Evolutionary conservation across 2,888 invertebrate genomes (phyloP), one percentile per base, ranked within the genome.

Genomic region (Norana najaformis): DNA sequence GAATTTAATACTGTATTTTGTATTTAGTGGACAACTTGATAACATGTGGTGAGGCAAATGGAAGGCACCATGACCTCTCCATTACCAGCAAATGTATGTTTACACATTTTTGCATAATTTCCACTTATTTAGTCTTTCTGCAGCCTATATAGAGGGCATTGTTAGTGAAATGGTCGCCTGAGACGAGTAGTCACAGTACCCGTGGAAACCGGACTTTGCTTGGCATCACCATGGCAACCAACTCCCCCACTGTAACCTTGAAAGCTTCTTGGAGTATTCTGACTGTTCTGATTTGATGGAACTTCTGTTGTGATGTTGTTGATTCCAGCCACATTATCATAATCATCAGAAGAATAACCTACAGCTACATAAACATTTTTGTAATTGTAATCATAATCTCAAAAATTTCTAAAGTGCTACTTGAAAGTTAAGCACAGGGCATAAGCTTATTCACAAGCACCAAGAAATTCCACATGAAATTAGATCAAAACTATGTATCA

Each of bases 291-390:
- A 69, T n/a, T 69, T 69, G 69, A 69, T 69, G 3, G 69, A 69
- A 69, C 69, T 69, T 69, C n/a, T 69, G 69, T 69, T 69, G 69
- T n/a, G 30, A 69, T 13, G n/a, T 69, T 69, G 69, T 69, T 69
- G 69, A 69, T 69, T n/a, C 69, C 69, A 69, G 69, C n/a, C n/a
- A 69, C 69, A 69, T 69, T 69, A 69, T 69, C 69, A 69, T 69
- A 69, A 69, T 69, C 69, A 69, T 69, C 69, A 69, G 0, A 30
- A n/a, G 69, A 69, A 69, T n/a, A n/a, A 69, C 69, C 69, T 69
- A 69, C 69, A 69, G 69, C 69, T 69, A n/a, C 30, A 69, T n/a
- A 69, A 69, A 69, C 69, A 69, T n/a, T 11, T n/a, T 69, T n/a
- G n/a, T 16, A n/a, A 69, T 69, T n/a, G n/a, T 69, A 69, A 69